phyloP scores from a whole-genome alignment of 1,140 invertebrate genomes.

The Ditylenchus dipsaci region DNA sequence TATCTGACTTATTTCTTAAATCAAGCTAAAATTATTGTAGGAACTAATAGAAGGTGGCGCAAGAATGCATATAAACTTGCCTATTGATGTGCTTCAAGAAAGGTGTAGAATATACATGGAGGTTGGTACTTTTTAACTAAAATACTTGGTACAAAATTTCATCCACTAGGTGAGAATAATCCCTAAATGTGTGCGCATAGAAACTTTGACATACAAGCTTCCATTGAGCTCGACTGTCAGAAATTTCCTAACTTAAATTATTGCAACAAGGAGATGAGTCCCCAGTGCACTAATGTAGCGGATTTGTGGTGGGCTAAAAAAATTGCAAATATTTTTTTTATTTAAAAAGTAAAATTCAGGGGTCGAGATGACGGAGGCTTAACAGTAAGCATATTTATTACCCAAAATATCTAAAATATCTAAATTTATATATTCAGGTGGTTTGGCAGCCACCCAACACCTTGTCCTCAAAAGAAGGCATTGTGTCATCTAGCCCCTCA shows the following conservation, averaged over 20 bases:
- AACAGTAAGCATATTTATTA: slow-evolving; percentile 11
- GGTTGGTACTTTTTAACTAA: slow-evolving; percentile 29
- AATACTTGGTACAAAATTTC: too few relatives aligned
- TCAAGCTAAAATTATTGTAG: background rate
- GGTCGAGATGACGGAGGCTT: slow-evolving; percentile 38
- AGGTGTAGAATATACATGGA: slow-evolving; percentile 40
- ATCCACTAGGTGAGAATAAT: background rate
- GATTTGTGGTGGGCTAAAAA: slow-evolving; percentile 26
- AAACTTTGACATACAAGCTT: slow-evolving; percentile 40
- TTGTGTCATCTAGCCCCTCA: background rate
- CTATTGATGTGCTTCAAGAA: slow-evolving; percentile 39
- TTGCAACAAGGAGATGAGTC: slow-evolving; percentile 37
- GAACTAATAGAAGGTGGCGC: slow-evolving; percentile 45
- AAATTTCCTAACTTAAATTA: slow-evolving; percentile 35
- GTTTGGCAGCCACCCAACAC: slow-evolving; percentile 33
- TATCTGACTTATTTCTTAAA: slow-evolving; percentile 6
- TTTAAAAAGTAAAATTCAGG: too few relatives aligned
- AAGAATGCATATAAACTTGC: slow-evolving; percentile 37
- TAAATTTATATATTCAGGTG: background rate
- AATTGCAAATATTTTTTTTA: too few relatives aligned
- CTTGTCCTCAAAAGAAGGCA: background rate
- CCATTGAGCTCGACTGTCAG: slow-evolving; percentile 42
- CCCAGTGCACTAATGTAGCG: slow-evolving; percentile 39
- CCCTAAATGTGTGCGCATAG: slow-evolving; percentile 35
- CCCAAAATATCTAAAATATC: background rate